phyloP scores from a whole-genome alignment of 2,888 invertebrate species.

The Polia nebulosa region DNA sequence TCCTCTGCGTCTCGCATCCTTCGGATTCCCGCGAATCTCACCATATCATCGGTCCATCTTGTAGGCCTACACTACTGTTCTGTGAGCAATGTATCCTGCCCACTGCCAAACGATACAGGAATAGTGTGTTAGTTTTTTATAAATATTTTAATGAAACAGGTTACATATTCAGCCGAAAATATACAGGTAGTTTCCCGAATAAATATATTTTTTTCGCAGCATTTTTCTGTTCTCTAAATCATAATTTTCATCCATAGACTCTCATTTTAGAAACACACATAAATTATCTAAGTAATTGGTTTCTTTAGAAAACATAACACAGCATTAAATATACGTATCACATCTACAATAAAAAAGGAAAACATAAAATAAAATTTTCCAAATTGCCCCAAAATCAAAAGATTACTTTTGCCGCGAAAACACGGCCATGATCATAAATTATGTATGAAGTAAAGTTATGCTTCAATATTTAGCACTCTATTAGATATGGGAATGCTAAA shows the following conservation, averaged over 20 bases:
- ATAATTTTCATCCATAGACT: conserved; percentile 19
- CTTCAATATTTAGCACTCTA: conserved; percentile 59
- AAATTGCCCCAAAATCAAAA: conserved; percentile 35
- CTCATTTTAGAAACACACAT: conserved; percentile 12
- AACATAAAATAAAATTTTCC: conserved; percentile 20
- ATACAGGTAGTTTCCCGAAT: background rate
- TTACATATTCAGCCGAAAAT: conserved; percentile 7
- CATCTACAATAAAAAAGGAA: conserved; percentile 20
- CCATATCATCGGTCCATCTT: too few species aligned
- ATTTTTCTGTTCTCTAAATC: background rate
- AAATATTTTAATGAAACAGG: too few species aligned
- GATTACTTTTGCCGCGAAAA: conserved; percentile 27
- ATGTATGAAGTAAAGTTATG: conserved; percentile 27
- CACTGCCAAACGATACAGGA: too few species aligned
- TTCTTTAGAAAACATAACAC: conserved; percentile 18
- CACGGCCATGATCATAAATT: conserved; percentile 22
- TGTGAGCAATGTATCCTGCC: too few species aligned
- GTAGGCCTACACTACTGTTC: too few species aligned
- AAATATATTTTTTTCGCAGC: conserved; percentile 5
- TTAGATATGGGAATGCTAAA: conserved; percentile 46
- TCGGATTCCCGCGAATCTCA: too few species aligned
- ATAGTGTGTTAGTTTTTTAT: too few species aligned
- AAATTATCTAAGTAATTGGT: conserved; percentile 41
- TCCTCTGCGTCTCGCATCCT: too few species aligned
- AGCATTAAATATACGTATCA: conserved; percentile 10